Evolutionary conservation across 2,113 vertebrate species (phyloP).

Genomic region (Prunella fulvescens): DNA sequence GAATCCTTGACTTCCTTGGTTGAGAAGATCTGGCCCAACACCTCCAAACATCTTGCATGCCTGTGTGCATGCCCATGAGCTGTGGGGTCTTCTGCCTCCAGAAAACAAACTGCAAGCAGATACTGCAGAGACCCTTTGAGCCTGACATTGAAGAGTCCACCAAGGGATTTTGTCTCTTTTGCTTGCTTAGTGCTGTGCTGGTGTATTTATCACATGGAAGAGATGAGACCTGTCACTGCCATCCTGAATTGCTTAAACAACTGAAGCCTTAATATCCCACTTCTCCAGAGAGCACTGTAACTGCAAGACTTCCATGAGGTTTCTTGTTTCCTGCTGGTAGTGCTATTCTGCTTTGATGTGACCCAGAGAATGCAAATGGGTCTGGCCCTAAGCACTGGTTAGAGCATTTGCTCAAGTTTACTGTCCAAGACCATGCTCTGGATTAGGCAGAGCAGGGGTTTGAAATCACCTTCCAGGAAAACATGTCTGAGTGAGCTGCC

Average conservation of each 20-base stretch:
- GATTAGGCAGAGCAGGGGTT: background rate
- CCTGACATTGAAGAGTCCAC: background rate
- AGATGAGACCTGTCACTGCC: background rate
- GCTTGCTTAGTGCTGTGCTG: background rate
- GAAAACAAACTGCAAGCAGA: background rate
- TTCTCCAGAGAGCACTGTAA: background rate
- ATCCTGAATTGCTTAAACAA: background rate
- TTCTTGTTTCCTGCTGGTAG: background rate
- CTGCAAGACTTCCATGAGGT: background rate
- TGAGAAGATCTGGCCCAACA: background rate
- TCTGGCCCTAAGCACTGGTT: background rate
- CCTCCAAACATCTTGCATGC: background rate
- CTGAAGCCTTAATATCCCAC: background rate
- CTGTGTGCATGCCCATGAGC: background rate
- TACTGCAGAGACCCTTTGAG: background rate
- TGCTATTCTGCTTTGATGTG: background rate
- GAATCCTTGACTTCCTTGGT: background rate
- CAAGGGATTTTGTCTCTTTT: background rate
- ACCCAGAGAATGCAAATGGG: background rate
- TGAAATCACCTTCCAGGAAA: background rate
- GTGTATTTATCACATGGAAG: background rate
- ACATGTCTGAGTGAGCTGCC: background rate
- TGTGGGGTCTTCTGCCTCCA: background rate
- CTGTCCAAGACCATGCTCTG: background rate
- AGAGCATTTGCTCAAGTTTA: background rate